These are phyloP conservation scores for Eugnorisma glareosa DNA, from an alignment of 2,888 invertebrate genomes.

Conservation along the genomic window DNA sequence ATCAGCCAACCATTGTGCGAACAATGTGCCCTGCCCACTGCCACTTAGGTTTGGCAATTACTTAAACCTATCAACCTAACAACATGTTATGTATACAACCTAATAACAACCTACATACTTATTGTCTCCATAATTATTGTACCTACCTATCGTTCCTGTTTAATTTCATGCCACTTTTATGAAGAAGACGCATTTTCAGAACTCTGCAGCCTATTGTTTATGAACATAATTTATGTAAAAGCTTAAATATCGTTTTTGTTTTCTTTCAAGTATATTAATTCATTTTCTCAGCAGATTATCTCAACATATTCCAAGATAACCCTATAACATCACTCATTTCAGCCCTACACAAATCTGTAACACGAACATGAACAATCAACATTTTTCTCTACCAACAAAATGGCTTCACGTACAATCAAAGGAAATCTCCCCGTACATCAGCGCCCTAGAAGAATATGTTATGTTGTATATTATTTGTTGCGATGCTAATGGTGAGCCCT, in stretches of 20 bases:
- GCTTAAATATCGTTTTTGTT: background rate
- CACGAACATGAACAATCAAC: conserved; percentile 1
- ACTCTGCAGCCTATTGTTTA: too few relatives aligned
- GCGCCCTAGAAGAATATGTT: conserved; percentile 30
- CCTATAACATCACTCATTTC: background rate
- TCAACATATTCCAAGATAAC: background rate
- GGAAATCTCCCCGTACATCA: conserved; percentile 20
- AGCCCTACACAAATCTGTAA: conserved; percentile 1
- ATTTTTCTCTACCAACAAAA: conserved; percentile 42
- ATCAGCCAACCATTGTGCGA: too few relatives aligned
- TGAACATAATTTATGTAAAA: background rate
- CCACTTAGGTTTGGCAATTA: too few relatives aligned
- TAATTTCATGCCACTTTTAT: too few relatives aligned
- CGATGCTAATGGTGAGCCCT: conserved; percentile 72
- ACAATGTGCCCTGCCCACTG: too few relatives aligned
- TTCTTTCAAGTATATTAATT: background rate
- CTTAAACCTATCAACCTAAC: too few relatives aligned
- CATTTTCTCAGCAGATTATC: background rate
- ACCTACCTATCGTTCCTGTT: too few relatives aligned
- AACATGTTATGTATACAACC: too few relatives aligned
- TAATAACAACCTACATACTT: too few relatives aligned
- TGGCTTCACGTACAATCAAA: conserved; percentile 31
- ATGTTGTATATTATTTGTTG: conserved; percentile 69
- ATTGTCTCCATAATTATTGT: too few relatives aligned
- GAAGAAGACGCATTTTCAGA: too few relatives aligned